A percentile compares a stretch with the other conserved stretches of the same genome.
These are phyloP conservation scores for Apis florea DNA, from an alignment of 1,140 invertebrate species.

Conservation along the genomic window DNA sequence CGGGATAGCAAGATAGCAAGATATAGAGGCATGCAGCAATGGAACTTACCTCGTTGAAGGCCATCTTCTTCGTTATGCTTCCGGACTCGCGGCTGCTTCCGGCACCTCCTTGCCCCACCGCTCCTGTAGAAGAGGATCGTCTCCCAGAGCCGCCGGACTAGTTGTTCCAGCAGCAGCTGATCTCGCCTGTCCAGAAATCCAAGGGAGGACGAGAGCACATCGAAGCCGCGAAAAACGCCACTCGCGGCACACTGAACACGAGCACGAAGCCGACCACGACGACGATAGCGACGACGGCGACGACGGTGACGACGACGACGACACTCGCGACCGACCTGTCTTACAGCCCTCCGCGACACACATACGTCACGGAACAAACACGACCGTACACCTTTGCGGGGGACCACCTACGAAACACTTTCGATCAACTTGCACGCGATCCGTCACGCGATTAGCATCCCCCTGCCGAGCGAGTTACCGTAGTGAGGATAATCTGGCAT, in stretches of 20 bases:
- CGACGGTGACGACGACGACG: slow-evolving; percentile 55
- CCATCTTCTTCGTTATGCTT: slow-evolving; percentile 79
- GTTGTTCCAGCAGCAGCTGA: slow-evolving; percentile 65
- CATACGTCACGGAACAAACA: slow-evolving; percentile 73
- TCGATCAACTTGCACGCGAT: slow-evolving; percentile 47
- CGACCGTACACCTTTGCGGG: slow-evolving; percentile 56
- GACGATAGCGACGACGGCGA: slow-evolving; percentile 43
- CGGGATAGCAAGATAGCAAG: slow-evolving; percentile 3
- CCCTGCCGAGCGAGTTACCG: slow-evolving; percentile 41
- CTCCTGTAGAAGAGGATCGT: slow-evolving; percentile 62
- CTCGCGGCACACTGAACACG: slow-evolving; percentile 51
- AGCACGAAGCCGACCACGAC: slow-evolving; percentile 38
- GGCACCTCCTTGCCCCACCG: slow-evolving; percentile 77
- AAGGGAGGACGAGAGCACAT: slow-evolving; percentile 61
- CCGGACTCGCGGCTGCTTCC: slow-evolving; percentile 75
- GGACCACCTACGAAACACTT: slow-evolving; percentile 43
- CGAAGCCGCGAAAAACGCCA: slow-evolving; percentile 57
- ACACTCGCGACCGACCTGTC: slow-evolving; percentile 63
- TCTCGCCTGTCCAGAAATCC: slow-evolving; percentile 56
- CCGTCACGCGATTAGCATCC: slow-evolving; percentile 39
- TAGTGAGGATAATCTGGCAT: slow-evolving; percentile 66
- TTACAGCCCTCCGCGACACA: slow-evolving; percentile 74
- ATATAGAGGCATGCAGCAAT: neutral
- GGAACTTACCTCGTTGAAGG: slow-evolving; percentile 79
- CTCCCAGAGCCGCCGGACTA: slow-evolving; percentile 61